Percentiles rank a stretch among this genome's conserved stretches.
These are phyloP conservation scores for Ganaspis sp. DNA, from an alignment of 1,140 invertebrate species.

Conservation along the genomic window DNA sequence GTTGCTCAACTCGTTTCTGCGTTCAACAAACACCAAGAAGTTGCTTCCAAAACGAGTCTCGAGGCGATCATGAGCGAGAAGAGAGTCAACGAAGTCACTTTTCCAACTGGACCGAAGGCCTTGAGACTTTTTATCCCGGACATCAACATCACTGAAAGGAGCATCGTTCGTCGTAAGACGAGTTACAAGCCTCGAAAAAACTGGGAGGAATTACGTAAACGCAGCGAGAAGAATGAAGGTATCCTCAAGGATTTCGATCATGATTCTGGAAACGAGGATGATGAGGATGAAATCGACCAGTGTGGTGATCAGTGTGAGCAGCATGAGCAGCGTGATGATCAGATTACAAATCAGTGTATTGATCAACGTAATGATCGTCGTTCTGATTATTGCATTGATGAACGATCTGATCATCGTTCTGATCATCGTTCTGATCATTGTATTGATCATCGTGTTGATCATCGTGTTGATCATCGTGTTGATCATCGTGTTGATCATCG, in stretches of 20 bases:
- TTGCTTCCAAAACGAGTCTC: constrained; percentile 74
- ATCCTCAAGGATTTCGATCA: constrained; percentile 63
- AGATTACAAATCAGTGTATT: background rate
- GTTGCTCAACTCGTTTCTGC: constrained; percentile 77
- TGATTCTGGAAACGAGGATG: constrained; percentile 70
- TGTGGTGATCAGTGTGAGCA: constrained; percentile 1
- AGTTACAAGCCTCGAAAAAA: constrained; percentile 74
- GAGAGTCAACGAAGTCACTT: constrained; percentile 71
- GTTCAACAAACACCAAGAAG: constrained; percentile 77
- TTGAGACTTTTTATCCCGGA: constrained; percentile 76
- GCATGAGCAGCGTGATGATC: background rate
- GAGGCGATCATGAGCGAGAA: constrained; percentile 75
- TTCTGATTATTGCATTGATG: background rate
- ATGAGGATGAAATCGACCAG: constrained; percentile 59
- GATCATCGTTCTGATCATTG: too few relatives aligned
- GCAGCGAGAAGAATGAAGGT: constrained; percentile 72
- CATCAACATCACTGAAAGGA: constrained; percentile 76
- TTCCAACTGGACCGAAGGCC: constrained; percentile 77
- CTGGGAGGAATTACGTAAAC: constrained; percentile 73
- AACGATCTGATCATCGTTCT: too few relatives aligned
- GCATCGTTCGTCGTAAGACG: constrained; percentile 72
- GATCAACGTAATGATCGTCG: background rate
- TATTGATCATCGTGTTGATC: too few relatives aligned
- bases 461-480: too few relatives aligned
- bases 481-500: too few relatives aligned